Evolutionary conservation across 2,113 vertebrate genomes (phyloP).

Genomic region (Protobothrops flavoviridis): DNA sequence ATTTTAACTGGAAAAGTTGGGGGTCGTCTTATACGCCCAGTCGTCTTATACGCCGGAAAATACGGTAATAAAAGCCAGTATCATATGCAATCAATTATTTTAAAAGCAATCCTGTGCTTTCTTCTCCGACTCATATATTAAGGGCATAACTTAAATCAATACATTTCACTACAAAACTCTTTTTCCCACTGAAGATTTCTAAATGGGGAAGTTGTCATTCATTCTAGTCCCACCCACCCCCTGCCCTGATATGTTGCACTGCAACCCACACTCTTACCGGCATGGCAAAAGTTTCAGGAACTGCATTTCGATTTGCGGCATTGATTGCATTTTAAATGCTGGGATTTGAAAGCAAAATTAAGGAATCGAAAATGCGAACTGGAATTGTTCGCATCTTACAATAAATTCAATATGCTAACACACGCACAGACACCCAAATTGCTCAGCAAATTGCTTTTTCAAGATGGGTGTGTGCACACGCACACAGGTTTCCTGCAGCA

Average conservation of each 20-base stretch:
- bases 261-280: background rate
- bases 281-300: slow-evolving; percentile 36
- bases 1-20: too few species aligned
- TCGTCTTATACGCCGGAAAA: too few species aligned
- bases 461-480: background rate
- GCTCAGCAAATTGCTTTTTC: slow-evolving; percentile 46
- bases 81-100: background rate
- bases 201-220: background rate
- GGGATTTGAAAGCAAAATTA: slow-evolving; percentile 50
- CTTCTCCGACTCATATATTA: background rate
- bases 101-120: background rate
- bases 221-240: background rate
- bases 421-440: slow-evolving; percentile 21
- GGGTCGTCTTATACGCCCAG: too few species aligned
- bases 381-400: slow-evolving; percentile 47
- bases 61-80: background rate
- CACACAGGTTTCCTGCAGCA: background rate
- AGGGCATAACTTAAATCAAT: background rate
- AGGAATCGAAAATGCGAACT: slow-evolving; percentile 40
- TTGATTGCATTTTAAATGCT: slow-evolving; percentile 42
- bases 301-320: slow-evolving; percentile 46
- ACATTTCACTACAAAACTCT: background rate
- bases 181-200: background rate
- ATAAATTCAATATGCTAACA: slow-evolving; percentile 16
- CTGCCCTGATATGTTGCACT: background rate